Percentiles rank a stretch among this genome's conserved stretches.
These are phyloP conservation scores for Diogma glabrata DNA, from an alignment of 2,888 invertebrate species.

Conservation along the genomic window DNA sequence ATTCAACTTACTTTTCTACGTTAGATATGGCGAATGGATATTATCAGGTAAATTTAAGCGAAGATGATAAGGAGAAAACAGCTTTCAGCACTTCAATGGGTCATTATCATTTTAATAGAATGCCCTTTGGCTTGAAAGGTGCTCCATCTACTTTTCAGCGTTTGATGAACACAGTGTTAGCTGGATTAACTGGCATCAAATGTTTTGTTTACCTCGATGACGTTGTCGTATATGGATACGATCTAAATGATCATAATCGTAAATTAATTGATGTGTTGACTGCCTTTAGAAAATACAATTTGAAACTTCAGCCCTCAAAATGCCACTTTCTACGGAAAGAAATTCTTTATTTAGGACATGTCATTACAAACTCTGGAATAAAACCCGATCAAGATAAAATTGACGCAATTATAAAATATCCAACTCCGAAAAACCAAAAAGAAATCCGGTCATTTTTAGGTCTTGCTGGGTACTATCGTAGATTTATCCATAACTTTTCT, in stretches of 20 bases:
- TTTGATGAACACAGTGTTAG: background rate
- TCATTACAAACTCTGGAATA: background rate
- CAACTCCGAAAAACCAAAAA: background rate
- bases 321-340: too few relatives aligned
- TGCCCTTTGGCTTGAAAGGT: background rate
- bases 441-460: background rate
- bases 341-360: too few relatives aligned
- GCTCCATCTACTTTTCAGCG: background rate
- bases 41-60: background rate
- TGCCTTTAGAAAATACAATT: background rate
- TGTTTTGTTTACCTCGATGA: constrained; percentile 3
- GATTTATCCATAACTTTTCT: background rate
- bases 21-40: background rate
- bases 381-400: background rate
- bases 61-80: background rate
- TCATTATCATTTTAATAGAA: background rate
- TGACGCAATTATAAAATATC: background rate
- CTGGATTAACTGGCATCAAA: background rate
- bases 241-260: background rate
- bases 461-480: background rate
- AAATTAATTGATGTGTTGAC: background rate
- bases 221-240: constrained; percentile 1
- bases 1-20: background rate
- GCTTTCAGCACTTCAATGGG: background rate
- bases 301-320: background rate